Conservation (phyloP, 2,113 vertebrate genomes). For the Meleagris gallopavo region DNA sequence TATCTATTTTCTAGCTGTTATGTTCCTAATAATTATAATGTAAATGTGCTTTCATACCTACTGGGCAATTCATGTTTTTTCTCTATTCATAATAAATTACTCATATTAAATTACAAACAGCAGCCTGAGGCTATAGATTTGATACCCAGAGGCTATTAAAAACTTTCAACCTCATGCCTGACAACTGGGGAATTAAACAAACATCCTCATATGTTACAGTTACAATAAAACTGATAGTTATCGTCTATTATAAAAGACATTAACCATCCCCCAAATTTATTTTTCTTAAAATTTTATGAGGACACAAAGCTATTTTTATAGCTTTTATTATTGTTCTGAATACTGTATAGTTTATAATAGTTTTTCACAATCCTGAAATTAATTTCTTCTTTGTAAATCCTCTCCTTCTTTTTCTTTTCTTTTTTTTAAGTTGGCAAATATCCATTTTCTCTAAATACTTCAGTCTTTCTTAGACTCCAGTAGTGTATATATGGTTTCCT, state of each 20-base stretch:
- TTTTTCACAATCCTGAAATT: neutral
- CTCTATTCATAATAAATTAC: constrained; percentile 64
- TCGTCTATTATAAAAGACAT: constrained; percentile 22
- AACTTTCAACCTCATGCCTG: constrained; percentile 55
- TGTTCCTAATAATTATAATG: constrained; percentile 70
- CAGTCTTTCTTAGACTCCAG: neutral
- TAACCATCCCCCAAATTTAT: neutral
- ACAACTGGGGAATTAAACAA: constrained; percentile 59
- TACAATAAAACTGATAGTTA: constrained; percentile 39
- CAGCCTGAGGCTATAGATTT: constrained; percentile 55
- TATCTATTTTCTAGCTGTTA: constrained; percentile 64
- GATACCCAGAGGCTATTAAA: constrained; percentile 70
- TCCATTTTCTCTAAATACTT: neutral
- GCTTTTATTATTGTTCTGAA: neutral
- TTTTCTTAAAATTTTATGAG: constrained; percentile 48
- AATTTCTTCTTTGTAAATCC: neutral
- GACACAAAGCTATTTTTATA: neutral
- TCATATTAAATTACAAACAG: constrained; percentile 70
- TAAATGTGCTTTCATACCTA: constrained; percentile 68
- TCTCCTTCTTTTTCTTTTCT: too few species aligned
- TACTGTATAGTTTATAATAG: neutral
- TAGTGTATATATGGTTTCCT: neutral
- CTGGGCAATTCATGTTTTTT: constrained; percentile 68
- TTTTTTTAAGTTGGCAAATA: neutral
- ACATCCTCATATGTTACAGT: constrained; percentile 54